A percentile compares a stretch with the other conserved stretches of the same genome.
phyloP scores from a whole-genome alignment of 2,797 vertebrate species.

The Emys orbicularis region DNA sequence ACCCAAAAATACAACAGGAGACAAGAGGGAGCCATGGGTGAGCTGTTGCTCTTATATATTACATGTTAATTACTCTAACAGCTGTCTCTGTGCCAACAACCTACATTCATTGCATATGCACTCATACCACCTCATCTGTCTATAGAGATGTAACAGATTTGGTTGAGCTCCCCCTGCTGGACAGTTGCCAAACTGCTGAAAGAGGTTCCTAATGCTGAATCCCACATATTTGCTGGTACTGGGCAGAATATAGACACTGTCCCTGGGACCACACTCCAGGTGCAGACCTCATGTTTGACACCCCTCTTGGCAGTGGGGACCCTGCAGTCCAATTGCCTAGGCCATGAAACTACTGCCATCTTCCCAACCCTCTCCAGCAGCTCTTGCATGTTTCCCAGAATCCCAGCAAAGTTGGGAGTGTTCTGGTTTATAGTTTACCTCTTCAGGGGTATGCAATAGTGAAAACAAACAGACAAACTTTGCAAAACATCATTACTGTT shows the following conservation, averaged over 20 bases:
- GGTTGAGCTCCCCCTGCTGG: background rate
- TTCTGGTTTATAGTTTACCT: background rate
- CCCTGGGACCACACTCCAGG: background rate
- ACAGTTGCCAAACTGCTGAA: background rate
- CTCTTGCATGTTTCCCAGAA: background rate
- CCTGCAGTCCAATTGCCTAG: background rate
- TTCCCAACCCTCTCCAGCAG: background rate
- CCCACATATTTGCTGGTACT: background rate
- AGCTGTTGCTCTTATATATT: conserved; percentile 52
- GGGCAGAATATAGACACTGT: background rate
- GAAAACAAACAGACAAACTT: background rate
- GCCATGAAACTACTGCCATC: background rate
- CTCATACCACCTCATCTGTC: conserved; percentile 5
- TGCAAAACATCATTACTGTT: background rate
- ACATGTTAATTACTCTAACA: conserved; percentile 63
- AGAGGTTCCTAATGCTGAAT: background rate
- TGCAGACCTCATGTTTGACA: background rate
- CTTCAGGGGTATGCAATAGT: background rate
- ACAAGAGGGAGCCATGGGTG: conserved; percentile 7
- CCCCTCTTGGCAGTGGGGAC: background rate
- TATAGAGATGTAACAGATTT: background rate
- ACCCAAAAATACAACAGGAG: background rate
- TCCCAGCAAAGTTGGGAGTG: background rate
- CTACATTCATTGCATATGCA: conserved; percentile 27
- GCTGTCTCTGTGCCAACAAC: conserved; percentile 43